Percentiles rank a stretch among this genome's conserved stretches.
phyloP scores from a whole-genome alignment of 2,797 vertebrate genomes.

The Macroramphosus scolopax region DNA sequence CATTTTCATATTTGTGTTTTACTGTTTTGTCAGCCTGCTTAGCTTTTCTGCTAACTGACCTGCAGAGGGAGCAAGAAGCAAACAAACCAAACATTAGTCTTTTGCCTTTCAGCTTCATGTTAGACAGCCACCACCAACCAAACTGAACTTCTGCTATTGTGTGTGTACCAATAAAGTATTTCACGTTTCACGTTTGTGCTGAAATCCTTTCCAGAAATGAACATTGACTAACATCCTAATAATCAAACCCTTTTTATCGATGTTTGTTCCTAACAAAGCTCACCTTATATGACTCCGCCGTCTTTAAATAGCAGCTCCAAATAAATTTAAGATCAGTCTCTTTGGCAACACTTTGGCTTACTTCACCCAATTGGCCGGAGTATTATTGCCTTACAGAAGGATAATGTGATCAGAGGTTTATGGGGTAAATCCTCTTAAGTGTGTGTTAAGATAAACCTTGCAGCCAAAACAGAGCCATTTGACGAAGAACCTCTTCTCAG shows the following conservation, averaged over 20 bases:
- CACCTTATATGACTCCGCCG: constrained; percentile 21
- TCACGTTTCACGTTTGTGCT: no score
- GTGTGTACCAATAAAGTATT: constrained; percentile 6
- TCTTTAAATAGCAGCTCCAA: constrained; percentile 40
- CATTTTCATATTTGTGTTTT: constrained; percentile 11
- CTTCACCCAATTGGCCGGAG: constrained; percentile 48
- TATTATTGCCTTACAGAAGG: constrained; percentile 75
- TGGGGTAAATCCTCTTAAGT: constrained; percentile 79
- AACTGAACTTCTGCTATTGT: constrained; percentile 3
- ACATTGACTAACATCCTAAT: no score
- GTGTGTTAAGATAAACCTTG: constrained; percentile 71
- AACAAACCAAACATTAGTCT: constrained; percentile 15
- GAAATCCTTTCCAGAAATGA: no score
- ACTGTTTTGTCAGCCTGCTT: constrained; percentile 2
- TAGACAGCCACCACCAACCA: background rate
- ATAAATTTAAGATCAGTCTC: constrained; percentile 44
- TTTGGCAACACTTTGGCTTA: constrained; percentile 48
- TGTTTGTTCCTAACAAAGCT: constrained; percentile 14
- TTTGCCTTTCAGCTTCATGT: background rate
- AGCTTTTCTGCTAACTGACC: constrained; percentile 14
- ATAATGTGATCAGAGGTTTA: constrained; percentile 93
- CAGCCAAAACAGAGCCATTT: constrained; percentile 69
- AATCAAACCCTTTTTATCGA: constrained; percentile 14
- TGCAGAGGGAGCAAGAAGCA: constrained; percentile 59
- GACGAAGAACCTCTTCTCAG: constrained; percentile 52